Conservation (phyloP, 2,888 invertebrate species). For the Lycocerus yunnanus region DNA sequence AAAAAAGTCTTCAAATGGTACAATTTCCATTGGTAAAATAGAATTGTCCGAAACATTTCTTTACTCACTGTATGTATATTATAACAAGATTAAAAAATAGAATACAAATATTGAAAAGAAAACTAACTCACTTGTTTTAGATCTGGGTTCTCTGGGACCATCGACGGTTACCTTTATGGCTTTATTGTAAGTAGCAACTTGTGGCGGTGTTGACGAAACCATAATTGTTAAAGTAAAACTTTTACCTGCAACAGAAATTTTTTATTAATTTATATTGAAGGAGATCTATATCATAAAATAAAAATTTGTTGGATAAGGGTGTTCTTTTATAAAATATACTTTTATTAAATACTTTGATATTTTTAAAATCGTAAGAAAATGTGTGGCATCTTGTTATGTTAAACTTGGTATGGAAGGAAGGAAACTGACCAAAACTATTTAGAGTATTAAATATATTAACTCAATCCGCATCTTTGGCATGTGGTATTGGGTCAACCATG, state of each 20-base stretch:
- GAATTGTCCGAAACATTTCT: no score
- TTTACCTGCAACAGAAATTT: slow-evolving; percentile 75
- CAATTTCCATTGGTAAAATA: no score
- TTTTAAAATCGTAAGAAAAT: neutral
- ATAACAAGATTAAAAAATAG: no score
- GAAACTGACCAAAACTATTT: slow-evolving; percentile 10
- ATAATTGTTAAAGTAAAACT: slow-evolving; percentile 97
- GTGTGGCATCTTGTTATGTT: neutral
- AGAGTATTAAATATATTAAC: slow-evolving; percentile 29
- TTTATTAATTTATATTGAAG: neutral
- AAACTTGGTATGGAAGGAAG: neutral
- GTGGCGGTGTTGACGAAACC: slow-evolving; percentile 92
- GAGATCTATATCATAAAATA: neutral
- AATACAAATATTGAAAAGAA: neutral
- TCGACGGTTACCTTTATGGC: slow-evolving; percentile 98
- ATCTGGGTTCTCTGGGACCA: slow-evolving; percentile 93
- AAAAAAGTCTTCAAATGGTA: no score
- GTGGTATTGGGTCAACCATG: slow-evolving; percentile 32
- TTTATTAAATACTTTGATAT: neutral
- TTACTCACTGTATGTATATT: no score
- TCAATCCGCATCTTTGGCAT: slow-evolving; percentile 32
- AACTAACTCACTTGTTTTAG: slow-evolving; percentile 82
- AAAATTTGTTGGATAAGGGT: neutral
- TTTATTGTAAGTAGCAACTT: slow-evolving; percentile 93
- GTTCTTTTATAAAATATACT: neutral